Evolutionary conservation across 2,888 invertebrate genomes (phyloP).

Genomic region (Apodemia hepburni): DNA sequence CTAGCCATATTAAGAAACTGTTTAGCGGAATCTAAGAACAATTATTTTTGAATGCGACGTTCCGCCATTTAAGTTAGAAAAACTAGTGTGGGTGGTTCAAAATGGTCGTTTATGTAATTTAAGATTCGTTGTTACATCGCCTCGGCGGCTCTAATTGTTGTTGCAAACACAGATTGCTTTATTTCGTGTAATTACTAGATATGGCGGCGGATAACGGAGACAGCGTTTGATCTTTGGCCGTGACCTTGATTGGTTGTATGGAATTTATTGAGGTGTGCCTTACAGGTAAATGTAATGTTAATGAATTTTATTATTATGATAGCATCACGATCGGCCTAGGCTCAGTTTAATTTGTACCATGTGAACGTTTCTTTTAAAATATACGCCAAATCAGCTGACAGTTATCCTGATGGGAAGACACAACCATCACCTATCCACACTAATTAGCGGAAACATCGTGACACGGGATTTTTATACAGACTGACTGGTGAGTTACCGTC

Average conservation of each 20-base stretch:
- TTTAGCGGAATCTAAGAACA: conserved; percentile 6
- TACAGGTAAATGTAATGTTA: neutral
- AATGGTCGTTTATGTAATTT: conserved; percentile 35
- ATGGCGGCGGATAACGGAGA: conserved; percentile 20
- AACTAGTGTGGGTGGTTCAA: conserved; percentile 38
- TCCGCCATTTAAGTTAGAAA: conserved; percentile 20
- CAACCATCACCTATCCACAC: no score
- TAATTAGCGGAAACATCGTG: no score
- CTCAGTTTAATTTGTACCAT: no score
- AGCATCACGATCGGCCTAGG: no score
- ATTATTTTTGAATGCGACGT: conserved; percentile 17
- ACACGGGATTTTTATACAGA: no score
- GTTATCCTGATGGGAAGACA: no score
- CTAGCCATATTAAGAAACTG: neutral
- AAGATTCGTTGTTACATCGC: conserved; percentile 29
- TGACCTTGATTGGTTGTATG: conserved; percentile 8
- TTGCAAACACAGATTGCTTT: conserved; percentile 36
- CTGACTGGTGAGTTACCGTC: no score
- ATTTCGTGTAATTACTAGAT: conserved; percentile 36
- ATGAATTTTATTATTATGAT: neutral
- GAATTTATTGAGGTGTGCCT: conserved; percentile 16
- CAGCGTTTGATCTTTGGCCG: conserved; percentile 9
- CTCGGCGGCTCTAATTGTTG: conserved; percentile 33
- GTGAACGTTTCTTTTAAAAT: no score
- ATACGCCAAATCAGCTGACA: no score